Evolutionary conservation across 2,888 invertebrate species (phyloP).

Genomic region (Drosophila niveifrons): DNA sequence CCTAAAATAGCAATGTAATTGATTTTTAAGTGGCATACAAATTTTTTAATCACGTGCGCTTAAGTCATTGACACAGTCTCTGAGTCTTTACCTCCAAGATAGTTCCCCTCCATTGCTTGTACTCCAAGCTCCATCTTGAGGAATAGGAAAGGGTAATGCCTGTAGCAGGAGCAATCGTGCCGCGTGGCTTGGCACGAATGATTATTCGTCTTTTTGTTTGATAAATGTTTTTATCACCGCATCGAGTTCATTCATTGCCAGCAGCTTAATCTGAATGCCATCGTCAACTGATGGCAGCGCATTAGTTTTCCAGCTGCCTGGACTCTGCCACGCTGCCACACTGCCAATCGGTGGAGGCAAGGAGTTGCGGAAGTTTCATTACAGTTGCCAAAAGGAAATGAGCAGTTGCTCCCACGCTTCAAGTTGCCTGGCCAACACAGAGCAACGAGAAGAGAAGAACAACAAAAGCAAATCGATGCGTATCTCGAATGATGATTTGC

Average conservation of each 20-base stretch:
- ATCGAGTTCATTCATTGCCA: slow-evolving; percentile 85
- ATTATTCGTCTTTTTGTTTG: slow-evolving; percentile 83
- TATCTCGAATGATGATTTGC: slow-evolving; percentile 81
- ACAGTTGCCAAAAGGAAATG: slow-evolving; percentile 75
- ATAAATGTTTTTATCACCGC: slow-evolving; percentile 86
- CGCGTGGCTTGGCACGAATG: slow-evolving; percentile 69
- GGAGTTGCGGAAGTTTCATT: slow-evolving; percentile 80
- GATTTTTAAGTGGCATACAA: slow-evolving; percentile 79
- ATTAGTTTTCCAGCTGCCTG: slow-evolving; percentile 82
- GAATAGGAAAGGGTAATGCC: slow-evolving; percentile 42
- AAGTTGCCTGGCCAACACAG: slow-evolving; percentile 14
- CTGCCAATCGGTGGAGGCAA: neutral
- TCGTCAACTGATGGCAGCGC: slow-evolving; percentile 84
- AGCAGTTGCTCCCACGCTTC: slow-evolving; percentile 33
- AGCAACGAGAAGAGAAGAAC: neutral
- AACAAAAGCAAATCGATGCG: slow-evolving; percentile 70
- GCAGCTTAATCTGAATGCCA: slow-evolving; percentile 85
- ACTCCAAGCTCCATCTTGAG: slow-evolving; percentile 18
- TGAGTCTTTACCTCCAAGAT: slow-evolving; percentile 1
- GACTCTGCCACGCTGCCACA: slow-evolving; percentile 14
- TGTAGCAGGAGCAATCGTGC: slow-evolving; percentile 40
- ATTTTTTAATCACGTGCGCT: slow-evolving; percentile 68
- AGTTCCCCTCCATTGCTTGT: neutral
- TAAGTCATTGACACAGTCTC: slow-evolving; percentile 14
- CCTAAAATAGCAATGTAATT: slow-evolving; percentile 62